These are phyloP conservation scores for Ornithoptera alexandrae DNA, from an alignment of 2,888 invertebrate genomes.

Conservation along the genomic window DNA sequence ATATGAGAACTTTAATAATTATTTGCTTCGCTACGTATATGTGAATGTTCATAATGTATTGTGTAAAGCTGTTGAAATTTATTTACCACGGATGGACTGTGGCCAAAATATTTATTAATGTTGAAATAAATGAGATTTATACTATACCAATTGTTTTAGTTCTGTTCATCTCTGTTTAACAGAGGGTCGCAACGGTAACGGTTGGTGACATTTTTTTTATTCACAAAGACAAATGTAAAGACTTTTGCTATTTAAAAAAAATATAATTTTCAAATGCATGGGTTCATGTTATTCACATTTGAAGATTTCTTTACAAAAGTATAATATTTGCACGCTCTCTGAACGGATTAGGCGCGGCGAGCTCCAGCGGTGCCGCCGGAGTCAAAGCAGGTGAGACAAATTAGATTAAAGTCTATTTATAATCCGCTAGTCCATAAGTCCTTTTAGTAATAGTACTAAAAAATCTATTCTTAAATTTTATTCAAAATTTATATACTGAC, in stretches of 20 bases:
- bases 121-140: slow-evolving; percentile 54
- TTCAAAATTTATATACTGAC: no score
- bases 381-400: slow-evolving; percentile 75
- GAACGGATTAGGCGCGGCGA: slow-evolving; percentile 62
- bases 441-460: no score
- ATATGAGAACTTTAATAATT: not conserved
- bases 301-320: slow-evolving; percentile 5
- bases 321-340: slow-evolving; percentile 29
- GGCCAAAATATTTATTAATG: slow-evolving; percentile 50
- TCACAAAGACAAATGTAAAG: not conserved
- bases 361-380: slow-evolving; percentile 63
- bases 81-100: slow-evolving; percentile 27
- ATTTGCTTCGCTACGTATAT: slow-evolving; percentile 12
- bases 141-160: slow-evolving; percentile 40
- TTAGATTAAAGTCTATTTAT: slow-evolving; percentile 25
- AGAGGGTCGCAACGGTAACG: not conserved
- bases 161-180: not conserved
- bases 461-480: no score
- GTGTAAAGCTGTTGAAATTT: slow-evolving; percentile 19
- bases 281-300: not conserved
- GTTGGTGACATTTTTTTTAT: not conserved
- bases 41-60: slow-evolving; percentile 13
- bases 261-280: not conserved
- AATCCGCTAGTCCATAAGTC: not conserved
- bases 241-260: not conserved